These are phyloP conservation scores for Drosophila barbarae DNA, from an alignment of 2,888 invertebrate genomes.

Conservation along the genomic window DNA sequence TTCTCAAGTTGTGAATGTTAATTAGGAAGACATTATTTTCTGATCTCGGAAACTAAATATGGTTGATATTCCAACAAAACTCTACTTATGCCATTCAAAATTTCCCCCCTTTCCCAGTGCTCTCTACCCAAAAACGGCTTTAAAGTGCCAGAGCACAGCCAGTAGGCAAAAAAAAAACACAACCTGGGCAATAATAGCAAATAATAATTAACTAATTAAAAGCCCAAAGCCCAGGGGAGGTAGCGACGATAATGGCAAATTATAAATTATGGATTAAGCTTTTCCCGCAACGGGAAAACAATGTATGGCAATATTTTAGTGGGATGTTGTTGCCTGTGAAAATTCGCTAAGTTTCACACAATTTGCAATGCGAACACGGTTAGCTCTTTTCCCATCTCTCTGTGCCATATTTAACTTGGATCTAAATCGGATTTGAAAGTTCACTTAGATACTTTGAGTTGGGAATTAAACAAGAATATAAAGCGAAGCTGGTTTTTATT, in stretches of 20 bases:
- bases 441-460: not conserved
- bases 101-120: conserved; percentile 2
- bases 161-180: not conserved
- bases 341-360: conserved; percentile 60
- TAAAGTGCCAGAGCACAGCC: conserved; percentile 10
- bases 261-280: conserved; percentile 57
- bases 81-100: not conserved
- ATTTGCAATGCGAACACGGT: conserved; percentile 57
- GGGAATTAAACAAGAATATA: too few relatives aligned
- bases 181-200: conserved; percentile 51
- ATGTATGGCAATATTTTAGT: conserved; percentile 26
- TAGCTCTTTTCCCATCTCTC: conserved; percentile 6
- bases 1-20: not conserved
- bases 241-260: conserved; percentile 53
- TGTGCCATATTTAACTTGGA: conserved; percentile 8
- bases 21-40: not conserved
- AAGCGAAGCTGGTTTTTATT: not conserved
- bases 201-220: conserved; percentile 66
- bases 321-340: conserved; percentile 36
- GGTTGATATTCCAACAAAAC: not conserved
- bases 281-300: conserved; percentile 41
- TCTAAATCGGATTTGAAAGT: conserved; percentile 18
- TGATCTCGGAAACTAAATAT: not conserved
- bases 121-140: conserved; percentile 8
- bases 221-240: conserved; percentile 19